Base-by-base conservation (phyloP, 2,888 invertebrate species). In the Leucozona laternaria region DNA sequence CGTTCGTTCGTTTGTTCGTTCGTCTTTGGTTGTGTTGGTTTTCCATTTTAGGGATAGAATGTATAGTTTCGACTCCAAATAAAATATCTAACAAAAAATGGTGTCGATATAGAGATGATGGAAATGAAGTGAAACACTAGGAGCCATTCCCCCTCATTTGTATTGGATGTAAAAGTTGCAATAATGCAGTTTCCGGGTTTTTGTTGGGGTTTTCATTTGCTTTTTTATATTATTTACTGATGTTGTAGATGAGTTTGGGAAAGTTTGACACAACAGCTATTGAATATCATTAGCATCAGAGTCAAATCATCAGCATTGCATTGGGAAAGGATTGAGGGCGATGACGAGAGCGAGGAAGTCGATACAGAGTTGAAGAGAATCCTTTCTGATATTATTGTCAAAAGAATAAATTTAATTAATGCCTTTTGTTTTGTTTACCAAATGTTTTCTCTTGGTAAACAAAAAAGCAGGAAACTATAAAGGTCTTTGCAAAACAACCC, bases 11-110 rank as follows among this genome's bases (percentile, higher is more conserved):
- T n/a, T n/a, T n/a, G n/a, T n/a, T n/a, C n/a, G 58, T 17, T 15
- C 40, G 70, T 57, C 25, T 55, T 75, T 72, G 40, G 25, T 60
- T 43, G 66, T 68, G 40, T 82, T 43, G 22, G 53, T 57, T 57
- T 13, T 20, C 17, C 7, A 17, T 17, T 31, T 31, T 7, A 43
- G 17, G 53, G 34, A 57, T 37, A 70, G 15, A 55, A 62, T 53
- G 62, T 37, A 37, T 50, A 68, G 66, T 68, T 50, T 53, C 13
- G 66, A 10, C 64, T 75, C 5, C 55, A 77, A 85, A 68, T 22
- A 22, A 85, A 80, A 62, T 73, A 72, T 80, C 77, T 68, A 73
- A 85, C 68, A 53, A 15, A 53, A 37, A 34, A 17, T 20, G 48
- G 45, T 34, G 66, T 31, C 17, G 48, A 48, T 64, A 25, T 5